Conservation (phyloP, 1,140 invertebrate species). For the Heliothis subflexa region DNA sequence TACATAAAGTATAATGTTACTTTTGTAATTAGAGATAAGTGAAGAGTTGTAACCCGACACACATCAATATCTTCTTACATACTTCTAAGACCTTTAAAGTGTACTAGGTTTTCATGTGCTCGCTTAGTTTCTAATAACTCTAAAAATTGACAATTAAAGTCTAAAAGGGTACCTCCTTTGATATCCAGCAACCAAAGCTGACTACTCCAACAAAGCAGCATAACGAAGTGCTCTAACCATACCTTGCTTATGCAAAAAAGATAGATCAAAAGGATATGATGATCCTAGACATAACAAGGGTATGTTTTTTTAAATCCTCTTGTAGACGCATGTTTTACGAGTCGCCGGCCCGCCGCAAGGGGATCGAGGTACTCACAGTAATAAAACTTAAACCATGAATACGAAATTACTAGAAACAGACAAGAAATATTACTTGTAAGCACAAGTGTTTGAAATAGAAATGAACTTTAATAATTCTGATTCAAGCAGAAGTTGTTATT, state of each 20-base stretch:
- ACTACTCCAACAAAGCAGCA: neutral
- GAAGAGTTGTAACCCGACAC: neutral
- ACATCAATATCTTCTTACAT: neutral
- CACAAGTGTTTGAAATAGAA: conserved; percentile 3
- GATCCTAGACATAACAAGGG: neutral
- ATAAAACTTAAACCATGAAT: conserved; percentile 24
- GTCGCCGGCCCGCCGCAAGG: neutral
- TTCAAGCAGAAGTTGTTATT: too few species aligned
- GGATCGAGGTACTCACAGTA: neutral
- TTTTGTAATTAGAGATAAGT: neutral
- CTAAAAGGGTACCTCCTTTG: neutral
- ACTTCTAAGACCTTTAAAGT: neutral
- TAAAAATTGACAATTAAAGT: too few species aligned
- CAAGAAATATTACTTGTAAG: conserved; percentile 17
- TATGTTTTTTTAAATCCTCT: conserved; percentile 5
- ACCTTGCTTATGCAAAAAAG: neutral
- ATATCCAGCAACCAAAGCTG: neutral
- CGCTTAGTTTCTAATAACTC: too few species aligned
- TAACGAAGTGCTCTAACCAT: neutral
- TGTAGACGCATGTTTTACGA: conserved; percentile 21
- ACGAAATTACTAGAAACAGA: conserved; percentile 1
- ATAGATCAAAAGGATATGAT: neutral
- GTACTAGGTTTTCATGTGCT: neutral
- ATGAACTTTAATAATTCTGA: neutral
- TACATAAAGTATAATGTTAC: neutral